Evolutionary conservation across 1,140 invertebrate genomes (phyloP), one percentile per base, ranked within the genome.

Genomic region (Maniola jurtina): DNA sequence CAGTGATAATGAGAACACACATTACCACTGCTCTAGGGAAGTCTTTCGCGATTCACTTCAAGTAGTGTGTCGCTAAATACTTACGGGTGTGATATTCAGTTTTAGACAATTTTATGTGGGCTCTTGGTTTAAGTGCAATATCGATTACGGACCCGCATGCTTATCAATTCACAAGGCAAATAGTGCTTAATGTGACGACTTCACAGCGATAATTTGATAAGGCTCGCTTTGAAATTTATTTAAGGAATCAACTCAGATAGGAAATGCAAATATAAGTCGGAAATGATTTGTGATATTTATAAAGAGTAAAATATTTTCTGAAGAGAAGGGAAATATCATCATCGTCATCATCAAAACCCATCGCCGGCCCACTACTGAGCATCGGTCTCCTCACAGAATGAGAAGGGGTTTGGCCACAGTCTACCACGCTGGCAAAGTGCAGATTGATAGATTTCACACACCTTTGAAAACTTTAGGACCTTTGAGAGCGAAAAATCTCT

Each of bases 151-250:
- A 65, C 77, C 76, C 81, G 77, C 76, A 78, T 81, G 71, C 73
- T 84, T 82, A 82, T 83, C 80, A 80, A 80, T 80, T 73, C 79
- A 77, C 69, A 76, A 73, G 71, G 76, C 74, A 81, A 83, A 83
- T 72, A 81, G 66, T 62, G 68, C 62, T 75, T 75, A 71, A 73
- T 62, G 68, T 71, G 68, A 68, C 69, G 72, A 67, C 59, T 75
- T 79, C 70, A 68, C 70, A 55, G 61, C 62, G 75, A 78, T 69
- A 63, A 64, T 47, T 69, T 55, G 66, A 68, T 79, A 79, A 75
- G 56, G 55, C 59, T 63, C 63, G 66, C 64, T 73, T 68, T 68
- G 55, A 68, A 76, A 65, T 73, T 73, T 77, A 70, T 75, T 77
- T 77, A 72, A 69, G 72, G 69, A 72, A 68, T 68, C 50, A 64